Evolutionary conservation across 2,797 vertebrate species (phyloP).

Genomic region (Phalloptychus januarius): DNA sequence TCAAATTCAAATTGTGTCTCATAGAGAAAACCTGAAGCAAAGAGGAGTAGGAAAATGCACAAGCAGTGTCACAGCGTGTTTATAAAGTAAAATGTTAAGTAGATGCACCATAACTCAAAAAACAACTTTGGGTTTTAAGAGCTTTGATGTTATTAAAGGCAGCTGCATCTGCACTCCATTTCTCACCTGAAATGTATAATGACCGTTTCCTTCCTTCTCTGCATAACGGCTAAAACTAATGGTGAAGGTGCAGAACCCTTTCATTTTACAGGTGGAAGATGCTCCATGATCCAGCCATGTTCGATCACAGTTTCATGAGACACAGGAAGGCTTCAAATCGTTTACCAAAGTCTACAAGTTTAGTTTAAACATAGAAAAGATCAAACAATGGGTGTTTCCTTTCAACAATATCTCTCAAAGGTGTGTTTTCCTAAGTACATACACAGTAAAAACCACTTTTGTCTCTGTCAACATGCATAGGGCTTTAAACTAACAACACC

Average conservation of each 20-base stretch:
- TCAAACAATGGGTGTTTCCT: conserved; percentile 1
- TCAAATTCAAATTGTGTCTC: neutral
- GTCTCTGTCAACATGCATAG: neutral
- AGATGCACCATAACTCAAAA: neutral
- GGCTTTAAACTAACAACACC: conserved; percentile 2
- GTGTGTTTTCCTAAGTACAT: neutral
- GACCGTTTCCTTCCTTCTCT: neutral
- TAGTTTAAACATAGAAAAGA: conserved; percentile 5
- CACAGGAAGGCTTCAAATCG: neutral
- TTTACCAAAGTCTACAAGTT: neutral
- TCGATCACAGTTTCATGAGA: neutral
- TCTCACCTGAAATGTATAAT: neutral
- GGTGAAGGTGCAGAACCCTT: neutral
- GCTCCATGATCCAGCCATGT: neutral
- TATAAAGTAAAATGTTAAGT: neutral
- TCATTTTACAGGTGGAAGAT: neutral
- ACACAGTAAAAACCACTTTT: conserved; percentile 11
- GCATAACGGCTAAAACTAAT: neutral
- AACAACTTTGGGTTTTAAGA: neutral
- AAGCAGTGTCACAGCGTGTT: neutral
- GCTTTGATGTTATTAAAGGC: no score
- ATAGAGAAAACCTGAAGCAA: neutral
- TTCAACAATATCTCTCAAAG: conserved; percentile 5
- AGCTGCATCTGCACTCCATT: no score
- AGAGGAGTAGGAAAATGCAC: neutral